A percentile compares a stretch with the other conserved stretches of the same genome.
Evolutionary conservation across 2,888 invertebrate genomes (phyloP).

Genomic region (Tenthredo distinguenda): DNA sequence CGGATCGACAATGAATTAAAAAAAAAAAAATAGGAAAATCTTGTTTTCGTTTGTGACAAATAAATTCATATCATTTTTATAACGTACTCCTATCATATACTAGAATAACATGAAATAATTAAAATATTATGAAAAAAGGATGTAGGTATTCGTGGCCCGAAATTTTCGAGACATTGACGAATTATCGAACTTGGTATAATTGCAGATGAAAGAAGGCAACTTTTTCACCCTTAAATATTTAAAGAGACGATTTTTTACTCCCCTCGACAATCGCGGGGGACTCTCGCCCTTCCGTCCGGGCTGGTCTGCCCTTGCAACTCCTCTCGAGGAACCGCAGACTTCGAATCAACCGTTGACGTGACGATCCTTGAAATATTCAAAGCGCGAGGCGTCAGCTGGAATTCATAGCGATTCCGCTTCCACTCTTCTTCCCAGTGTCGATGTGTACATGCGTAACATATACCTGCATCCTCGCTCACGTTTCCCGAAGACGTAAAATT

Average conservation of each 20-base stretch:
- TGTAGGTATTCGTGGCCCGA: too few relatives aligned
- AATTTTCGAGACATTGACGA: not conserved
- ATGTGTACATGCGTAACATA: not conserved
- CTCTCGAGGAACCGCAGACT: not conserved
- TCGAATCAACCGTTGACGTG: constrained; percentile 46
- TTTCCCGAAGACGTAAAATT: not conserved
- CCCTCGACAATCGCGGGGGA: constrained; percentile 48
- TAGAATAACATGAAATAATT: too few relatives aligned
- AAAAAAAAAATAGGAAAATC: too few relatives aligned
- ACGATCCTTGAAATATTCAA: constrained; percentile 50
- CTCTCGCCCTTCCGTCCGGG: not conserved
- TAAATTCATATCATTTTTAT: too few relatives aligned
- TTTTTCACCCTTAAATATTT: constrained; percentile 34
- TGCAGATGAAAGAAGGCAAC: not conserved
- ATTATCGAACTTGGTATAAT: not conserved
- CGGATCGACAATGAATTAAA: too few relatives aligned
- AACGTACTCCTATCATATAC: too few relatives aligned
- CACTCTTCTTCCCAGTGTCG: not conserved
- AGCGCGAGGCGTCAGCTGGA: constrained; percentile 41
- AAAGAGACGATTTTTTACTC: not conserved
- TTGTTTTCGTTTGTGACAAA: too few relatives aligned
- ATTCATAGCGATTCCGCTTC: constrained; percentile 38
- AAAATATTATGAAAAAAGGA: too few relatives aligned
- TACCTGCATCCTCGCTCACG: not conserved
- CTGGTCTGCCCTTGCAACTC: not conserved